These are phyloP conservation scores for Himalopsyche tibetana DNA, from an alignment of 2,888 invertebrate species.

Conservation along the genomic window DNA sequence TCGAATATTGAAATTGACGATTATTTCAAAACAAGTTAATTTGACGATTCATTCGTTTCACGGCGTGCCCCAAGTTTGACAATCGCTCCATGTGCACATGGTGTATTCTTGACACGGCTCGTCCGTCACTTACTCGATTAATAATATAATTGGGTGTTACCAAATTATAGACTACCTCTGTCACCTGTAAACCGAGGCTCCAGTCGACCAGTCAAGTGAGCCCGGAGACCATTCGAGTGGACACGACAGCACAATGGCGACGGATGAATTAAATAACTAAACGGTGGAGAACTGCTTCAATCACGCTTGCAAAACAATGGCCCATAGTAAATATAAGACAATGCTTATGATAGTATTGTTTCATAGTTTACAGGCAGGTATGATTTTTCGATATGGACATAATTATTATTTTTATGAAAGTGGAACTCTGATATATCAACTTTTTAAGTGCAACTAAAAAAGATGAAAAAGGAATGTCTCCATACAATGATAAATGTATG, in stretches of 20 bases:
- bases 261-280: neutral
- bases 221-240: neutral
- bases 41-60: too few species aligned
- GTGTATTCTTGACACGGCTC: slow-evolving; percentile 41
- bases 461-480: too few species aligned
- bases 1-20: neutral
- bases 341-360: neutral
- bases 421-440: too few species aligned
- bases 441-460: too few species aligned
- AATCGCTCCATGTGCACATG: neutral
- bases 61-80: neutral
- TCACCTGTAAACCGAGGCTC: slow-evolving; percentile 54
- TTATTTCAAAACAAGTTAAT: neutral
- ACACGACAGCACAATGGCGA: neutral
- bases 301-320: neutral
- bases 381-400: too few species aligned
- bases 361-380: too few species aligned
- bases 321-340: neutral
- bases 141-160: slow-evolving; percentile 58
- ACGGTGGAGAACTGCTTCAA: neutral
- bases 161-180: slow-evolving; percentile 57
- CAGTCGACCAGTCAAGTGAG: slow-evolving; percentile 8
- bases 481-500: too few species aligned
- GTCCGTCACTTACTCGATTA: slow-evolving; percentile 61
- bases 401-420: too few species aligned